Base-by-base conservation (phyloP, 23 tunicate genomes). In the Diplosoma virens region DNA sequence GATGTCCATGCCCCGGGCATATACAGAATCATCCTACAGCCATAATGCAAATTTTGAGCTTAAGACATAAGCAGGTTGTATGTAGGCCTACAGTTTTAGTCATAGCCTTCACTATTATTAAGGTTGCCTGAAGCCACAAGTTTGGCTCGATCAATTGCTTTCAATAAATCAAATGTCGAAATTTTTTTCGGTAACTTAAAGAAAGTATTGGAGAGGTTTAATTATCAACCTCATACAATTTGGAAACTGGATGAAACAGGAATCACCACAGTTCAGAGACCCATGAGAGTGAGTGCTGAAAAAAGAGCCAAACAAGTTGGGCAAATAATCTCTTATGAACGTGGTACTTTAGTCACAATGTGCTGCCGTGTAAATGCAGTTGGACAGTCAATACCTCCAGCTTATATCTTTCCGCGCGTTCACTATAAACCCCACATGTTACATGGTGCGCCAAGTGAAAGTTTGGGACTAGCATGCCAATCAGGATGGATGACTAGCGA, bases 211-310 rank as follows among this genome's bases (percentile, higher is more conserved):
- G 21, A 22, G 3, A 26, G 77, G 50, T 1, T n/a, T 28, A 18
- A 11, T 41, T 20, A 47, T 2, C 33, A 34, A 24, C 67, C 77
- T 26, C 67, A 53, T 22, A 50, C 22, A 16, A 80, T 80, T 25
- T 70, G 84, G 84, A 80, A 80, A 21, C 67, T 80, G 25, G 84
- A 80, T 29, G 84, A 80, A 54, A 80, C 84, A 2, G 84, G 84
- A 1, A 68, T 80, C 23, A 67, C 47, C 28, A 80, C 84, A 1
- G 84, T 80, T 1, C 31, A 33, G 3, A 71, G 52, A 69, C 37
- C 84, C 32, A 25, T 4, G 1, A 71, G 34, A 80, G 60, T 71
- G 5, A 17, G 47, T 16, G 66, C 78, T 3, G 53, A 67, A 48
- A 80, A 80, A 53, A 66, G 79, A 27, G 18, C 6, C 14, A 80